phyloP scores from a whole-genome alignment of 2,113 vertebrate species.

The Catharus bicknelli region DNA sequence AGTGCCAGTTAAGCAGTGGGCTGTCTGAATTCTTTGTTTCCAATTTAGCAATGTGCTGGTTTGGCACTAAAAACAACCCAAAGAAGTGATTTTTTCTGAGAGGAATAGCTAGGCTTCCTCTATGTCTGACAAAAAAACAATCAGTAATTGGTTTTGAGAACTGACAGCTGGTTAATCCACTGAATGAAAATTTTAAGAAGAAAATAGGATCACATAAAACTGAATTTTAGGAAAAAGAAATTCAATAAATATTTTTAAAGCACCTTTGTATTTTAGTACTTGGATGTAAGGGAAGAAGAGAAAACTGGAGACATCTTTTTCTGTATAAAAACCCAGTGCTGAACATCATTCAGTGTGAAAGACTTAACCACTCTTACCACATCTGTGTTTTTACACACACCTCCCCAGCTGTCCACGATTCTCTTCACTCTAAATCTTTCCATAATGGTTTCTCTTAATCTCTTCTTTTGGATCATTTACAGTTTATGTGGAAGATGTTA shows the following conservation, averaged over 20 bases:
- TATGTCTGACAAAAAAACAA: too few relatives aligned
- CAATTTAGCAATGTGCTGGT: neutral
- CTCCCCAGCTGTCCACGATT: neutral
- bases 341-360: neutral
- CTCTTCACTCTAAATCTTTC: neutral
- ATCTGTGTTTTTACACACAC: neutral
- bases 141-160: too few relatives aligned
- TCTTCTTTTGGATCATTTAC: neutral
- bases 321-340: neutral
- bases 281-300: neutral
- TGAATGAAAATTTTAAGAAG: neutral
- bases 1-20: neutral
- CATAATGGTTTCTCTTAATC: neutral
- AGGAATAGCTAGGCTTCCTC: too few relatives aligned
- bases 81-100: too few relatives aligned
- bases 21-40: neutral
- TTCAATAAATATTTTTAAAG: neutral
- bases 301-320: rapidly evolving
- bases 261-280: neutral
- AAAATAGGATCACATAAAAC: neutral
- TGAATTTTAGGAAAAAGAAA: neutral
- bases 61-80: too few relatives aligned
- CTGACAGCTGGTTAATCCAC: too few relatives aligned
- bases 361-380: neutral
- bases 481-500: neutral